Evolutionary conservation across 2,888 invertebrate species (phyloP).

Genomic region (Boloria euphrosyne): DNA sequence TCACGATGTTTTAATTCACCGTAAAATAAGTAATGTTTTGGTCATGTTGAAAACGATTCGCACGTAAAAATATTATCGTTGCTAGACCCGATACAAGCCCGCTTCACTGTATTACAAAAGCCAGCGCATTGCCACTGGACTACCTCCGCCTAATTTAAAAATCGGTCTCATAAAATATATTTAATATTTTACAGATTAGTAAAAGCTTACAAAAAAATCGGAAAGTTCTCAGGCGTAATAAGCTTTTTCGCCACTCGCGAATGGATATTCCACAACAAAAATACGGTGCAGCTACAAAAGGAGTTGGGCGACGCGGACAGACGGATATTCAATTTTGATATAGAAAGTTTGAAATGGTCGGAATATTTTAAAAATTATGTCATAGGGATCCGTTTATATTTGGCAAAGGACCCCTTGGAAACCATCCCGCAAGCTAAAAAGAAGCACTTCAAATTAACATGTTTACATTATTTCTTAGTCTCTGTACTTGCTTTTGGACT

Average conservation of each 20-base stretch:
- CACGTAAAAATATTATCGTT: too few species aligned
- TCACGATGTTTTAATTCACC: too few species aligned
- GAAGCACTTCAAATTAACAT: constrained; percentile 57
- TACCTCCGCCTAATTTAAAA: neutral
- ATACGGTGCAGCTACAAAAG: constrained; percentile 77
- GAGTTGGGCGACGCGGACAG: constrained; percentile 82
- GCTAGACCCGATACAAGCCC: too few species aligned
- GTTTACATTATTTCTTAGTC: constrained; percentile 50
- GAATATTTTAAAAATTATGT: constrained; percentile 86
- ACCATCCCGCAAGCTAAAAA: constrained; percentile 83
- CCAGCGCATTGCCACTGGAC: too few species aligned
- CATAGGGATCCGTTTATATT: constrained; percentile 86
- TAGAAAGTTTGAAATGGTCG: constrained; percentile 85
- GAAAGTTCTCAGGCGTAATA: constrained; percentile 86
- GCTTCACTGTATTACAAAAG: too few species aligned
- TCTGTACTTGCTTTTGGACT: constrained; percentile 41
- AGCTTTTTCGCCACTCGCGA: constrained; percentile 88
- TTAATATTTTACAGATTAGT: constrained; percentile 81
- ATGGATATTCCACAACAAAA: constrained; percentile 87
- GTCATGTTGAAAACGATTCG: too few species aligned
- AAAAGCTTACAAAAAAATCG: constrained; percentile 87
- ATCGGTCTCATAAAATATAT: neutral
- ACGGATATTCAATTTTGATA: constrained; percentile 85
- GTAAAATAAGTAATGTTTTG: too few species aligned
- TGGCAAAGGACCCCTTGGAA: constrained; percentile 88